These are phyloP conservation scores for Mus minutoides DNA, from an alignment of 2,797 vertebrate species.

Conservation along the genomic window DNA sequence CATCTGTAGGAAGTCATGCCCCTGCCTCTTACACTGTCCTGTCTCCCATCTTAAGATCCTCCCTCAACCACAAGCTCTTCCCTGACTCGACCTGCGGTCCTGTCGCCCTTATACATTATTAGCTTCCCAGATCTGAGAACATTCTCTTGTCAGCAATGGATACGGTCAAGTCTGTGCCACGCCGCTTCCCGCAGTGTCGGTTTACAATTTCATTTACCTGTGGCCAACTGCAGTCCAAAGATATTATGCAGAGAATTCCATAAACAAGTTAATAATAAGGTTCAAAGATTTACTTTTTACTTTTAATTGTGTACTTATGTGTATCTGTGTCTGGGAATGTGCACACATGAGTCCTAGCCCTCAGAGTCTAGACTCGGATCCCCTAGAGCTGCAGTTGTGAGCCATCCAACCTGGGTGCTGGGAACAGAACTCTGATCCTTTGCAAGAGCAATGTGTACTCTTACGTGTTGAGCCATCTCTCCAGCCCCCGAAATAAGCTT, in stretches of 20 bases:
- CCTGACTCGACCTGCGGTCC: neutral
- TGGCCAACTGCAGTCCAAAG: neutral
- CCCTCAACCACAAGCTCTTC: neutral
- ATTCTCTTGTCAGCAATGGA: neutral
- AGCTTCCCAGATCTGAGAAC: neutral
- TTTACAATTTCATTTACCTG: neutral
- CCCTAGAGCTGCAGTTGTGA: neutral
- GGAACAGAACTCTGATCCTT: neutral
- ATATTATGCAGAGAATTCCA: neutral
- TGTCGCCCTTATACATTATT: rapidly evolving
- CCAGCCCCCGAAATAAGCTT: neutral
- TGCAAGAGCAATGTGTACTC: neutral
- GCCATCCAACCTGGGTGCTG: neutral
- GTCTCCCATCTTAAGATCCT: too few relatives aligned
- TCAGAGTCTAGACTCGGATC: neutral
- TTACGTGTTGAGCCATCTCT: neutral
- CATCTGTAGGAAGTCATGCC: neutral
- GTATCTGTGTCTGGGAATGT: neutral
- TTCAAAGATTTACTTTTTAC: neutral
- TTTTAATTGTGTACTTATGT: neutral
- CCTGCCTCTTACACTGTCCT: neutral
- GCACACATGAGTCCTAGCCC: neutral
- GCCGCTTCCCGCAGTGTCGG: rapidly evolving
- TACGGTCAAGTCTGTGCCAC: neutral
- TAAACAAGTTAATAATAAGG: neutral